A percentile compares a stretch with the other conserved stretches of the same genome.
Conservation (phyloP, 2,113 vertebrate species). For the Silurus glanis region DNA sequence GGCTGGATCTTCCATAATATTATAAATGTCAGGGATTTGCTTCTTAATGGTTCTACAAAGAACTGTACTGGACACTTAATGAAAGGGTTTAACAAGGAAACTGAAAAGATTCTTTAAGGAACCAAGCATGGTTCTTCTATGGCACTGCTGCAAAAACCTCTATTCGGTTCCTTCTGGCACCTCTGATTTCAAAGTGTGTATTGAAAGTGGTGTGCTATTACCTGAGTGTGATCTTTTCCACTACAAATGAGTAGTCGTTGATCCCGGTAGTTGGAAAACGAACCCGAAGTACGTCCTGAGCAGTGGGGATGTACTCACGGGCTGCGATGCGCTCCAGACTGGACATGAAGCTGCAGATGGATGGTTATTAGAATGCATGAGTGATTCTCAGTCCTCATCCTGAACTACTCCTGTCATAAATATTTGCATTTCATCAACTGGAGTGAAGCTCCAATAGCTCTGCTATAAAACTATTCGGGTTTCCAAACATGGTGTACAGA, state of each 20-base stretch:
- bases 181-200: no score
- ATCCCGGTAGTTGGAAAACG: conserved; percentile 89
- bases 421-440: not conserved
- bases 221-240: conserved; percentile 84
- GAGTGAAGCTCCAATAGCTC: not conserved
- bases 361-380: not conserved
- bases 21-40: no score
- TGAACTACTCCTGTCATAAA: not conserved
- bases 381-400: not conserved
- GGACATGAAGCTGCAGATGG: conserved; percentile 76
- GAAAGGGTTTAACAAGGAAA: no score
- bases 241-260: conserved; percentile 84
- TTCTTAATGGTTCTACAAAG: no score
- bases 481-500: not conserved
- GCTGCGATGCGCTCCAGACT: conserved; percentile 79
- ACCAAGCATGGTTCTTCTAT: no score
- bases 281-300: conserved; percentile 85
- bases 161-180: no score
- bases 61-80: no score
- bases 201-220: conserved; percentile 49
- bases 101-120: no score
- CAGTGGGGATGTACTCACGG: conserved; percentile 77
- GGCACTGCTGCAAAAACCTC: no score
- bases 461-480: not conserved
- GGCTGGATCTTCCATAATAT: no score